Conservation (phyloP, 2,113 vertebrate genomes). For the Benitochromis conjunctus region DNA sequence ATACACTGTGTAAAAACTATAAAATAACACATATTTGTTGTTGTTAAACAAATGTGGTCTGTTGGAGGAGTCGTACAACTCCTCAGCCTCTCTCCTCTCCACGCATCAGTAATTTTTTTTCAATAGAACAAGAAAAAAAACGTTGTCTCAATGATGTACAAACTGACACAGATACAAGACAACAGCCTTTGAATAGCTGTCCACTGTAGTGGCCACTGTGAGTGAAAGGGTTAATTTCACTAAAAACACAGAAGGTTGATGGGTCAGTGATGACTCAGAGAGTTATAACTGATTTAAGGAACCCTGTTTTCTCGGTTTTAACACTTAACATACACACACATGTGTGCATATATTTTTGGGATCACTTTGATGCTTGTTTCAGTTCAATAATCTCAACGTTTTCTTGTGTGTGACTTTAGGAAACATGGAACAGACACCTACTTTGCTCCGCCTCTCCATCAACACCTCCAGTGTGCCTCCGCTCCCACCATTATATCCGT, state of each 20-base stretch:
- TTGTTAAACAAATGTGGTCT: too few species aligned
- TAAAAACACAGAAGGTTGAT: neutral
- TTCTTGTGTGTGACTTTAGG: neutral
- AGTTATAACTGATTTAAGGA: neutral
- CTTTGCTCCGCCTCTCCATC: slow-evolving; percentile 56
- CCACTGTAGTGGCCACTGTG: too few species aligned
- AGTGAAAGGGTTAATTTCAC: neutral
- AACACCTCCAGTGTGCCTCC: slow-evolving; percentile 43
- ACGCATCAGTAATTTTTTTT: too few species aligned
- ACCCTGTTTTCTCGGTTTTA: neutral
- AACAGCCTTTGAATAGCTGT: too few species aligned
- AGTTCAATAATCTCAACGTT: neutral
- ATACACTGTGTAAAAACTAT: too few species aligned
- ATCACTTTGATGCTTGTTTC: neutral
- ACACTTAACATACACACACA: neutral
- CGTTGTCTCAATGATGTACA: too few species aligned
- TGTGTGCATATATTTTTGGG: neutral
- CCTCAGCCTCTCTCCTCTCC: too few species aligned
- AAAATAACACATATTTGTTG: too few species aligned
- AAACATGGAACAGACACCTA: slow-evolving; percentile 8
- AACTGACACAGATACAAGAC: too few species aligned
- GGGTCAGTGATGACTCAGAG: neutral
- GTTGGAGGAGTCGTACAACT: too few species aligned
- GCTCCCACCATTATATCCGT: slow-evolving; percentile 5
- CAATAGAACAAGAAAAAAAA: too few species aligned